Evolutionary conservation across 2,113 vertebrate species (phyloP).

Genomic region (Crocuta crocuta): DNA sequence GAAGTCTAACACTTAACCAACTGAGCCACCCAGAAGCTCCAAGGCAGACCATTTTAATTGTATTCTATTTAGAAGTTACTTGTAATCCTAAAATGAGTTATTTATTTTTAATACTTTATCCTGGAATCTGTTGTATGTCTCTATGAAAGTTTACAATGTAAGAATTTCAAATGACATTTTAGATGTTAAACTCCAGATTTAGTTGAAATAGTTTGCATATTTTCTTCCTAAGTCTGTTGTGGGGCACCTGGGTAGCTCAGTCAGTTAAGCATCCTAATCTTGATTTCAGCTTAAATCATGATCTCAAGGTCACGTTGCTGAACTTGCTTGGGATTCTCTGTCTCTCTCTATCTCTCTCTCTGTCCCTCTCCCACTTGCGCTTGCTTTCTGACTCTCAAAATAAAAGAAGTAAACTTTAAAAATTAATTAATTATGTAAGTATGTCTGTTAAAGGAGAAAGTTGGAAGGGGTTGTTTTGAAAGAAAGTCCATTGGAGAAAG

Average conservation of each 20-base stretch:
- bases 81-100: background rate
- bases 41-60: background rate
- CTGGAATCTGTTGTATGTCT: background rate
- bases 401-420: too few relatives aligned
- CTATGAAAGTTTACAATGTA: background rate
- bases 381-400: too few relatives aligned
- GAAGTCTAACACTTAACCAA: too few relatives aligned
- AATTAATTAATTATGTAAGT: background rate
- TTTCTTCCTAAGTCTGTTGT: background rate
- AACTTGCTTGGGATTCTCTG: too few relatives aligned
- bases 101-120: background rate
- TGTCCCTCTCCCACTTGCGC: too few relatives aligned
- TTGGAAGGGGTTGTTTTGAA: background rate
- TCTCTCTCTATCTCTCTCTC: too few relatives aligned
- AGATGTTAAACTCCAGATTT: background rate
- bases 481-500: background rate
- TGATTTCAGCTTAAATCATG: too few relatives aligned
- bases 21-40: too few relatives aligned
- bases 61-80: background rate
- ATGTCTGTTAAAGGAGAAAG: background rate
- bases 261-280: too few relatives aligned
- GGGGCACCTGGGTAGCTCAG: too few relatives aligned
- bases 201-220: background rate
- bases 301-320: too few relatives aligned
- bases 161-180: conserved; percentile 6